A percentile compares a stretch with the other conserved stretches of the same genome.
phyloP scores from a whole-genome alignment of 2,113 vertebrate species.

The Enhydra lutris region DNA sequence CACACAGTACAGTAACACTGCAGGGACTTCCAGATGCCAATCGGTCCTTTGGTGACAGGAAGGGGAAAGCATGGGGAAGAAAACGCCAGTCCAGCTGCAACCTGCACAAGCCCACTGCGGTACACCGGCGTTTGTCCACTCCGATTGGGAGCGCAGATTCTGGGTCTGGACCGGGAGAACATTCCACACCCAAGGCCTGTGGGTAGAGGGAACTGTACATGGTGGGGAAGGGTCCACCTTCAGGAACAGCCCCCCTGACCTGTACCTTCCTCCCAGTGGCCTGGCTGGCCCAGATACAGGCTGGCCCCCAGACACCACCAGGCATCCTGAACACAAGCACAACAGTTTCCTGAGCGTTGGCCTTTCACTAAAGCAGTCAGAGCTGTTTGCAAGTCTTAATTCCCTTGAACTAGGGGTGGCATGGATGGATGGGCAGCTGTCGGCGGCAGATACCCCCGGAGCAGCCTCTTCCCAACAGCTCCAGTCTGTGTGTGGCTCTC shows the following conservation, averaged over 20 bases:
- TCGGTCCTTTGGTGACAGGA: not conserved
- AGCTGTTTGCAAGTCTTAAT: not conserved
- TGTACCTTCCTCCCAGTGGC: not conserved
- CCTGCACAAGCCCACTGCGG: not conserved
- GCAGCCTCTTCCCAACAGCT: not conserved
- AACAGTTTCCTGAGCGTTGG: no score
- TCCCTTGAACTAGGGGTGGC: not conserved
- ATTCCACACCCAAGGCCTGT: not conserved
- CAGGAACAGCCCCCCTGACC: not conserved
- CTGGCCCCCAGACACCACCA: not conserved
- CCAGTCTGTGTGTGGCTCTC: not conserved
- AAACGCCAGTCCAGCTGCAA: not conserved
- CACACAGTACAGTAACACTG: not conserved
- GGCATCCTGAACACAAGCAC: no score
- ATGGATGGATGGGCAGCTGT: no score
- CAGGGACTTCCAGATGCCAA: not conserved
- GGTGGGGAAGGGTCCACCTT: not conserved
- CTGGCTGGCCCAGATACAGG: accelerated
- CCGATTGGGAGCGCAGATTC: not conserved
- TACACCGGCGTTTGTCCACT: not conserved
- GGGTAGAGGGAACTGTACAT: not conserved
- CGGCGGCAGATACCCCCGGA: no score
- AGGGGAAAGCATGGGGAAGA: not conserved
- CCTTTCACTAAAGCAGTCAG: not conserved
- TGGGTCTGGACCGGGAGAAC: not conserved